Evolutionary conservation across 2,797 vertebrate genomes (phyloP), one percentile per base, ranked within the genome.

Genomic region (Epinephelus malabaricus): DNA sequence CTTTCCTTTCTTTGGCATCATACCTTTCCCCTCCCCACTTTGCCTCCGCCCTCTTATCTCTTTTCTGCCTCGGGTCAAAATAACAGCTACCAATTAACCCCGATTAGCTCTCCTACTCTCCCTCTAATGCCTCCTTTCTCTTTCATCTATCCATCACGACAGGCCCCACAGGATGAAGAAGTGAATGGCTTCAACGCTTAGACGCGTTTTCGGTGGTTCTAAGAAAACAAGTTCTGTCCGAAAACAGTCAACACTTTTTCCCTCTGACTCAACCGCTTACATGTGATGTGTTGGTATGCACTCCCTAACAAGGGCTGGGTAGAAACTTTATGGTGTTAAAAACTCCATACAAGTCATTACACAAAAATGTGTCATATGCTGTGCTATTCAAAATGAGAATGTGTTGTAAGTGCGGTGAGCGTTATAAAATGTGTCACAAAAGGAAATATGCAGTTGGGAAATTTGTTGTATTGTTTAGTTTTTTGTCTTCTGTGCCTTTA

Each of bases 41-140:
- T 62, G 62, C 64, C 76, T 80, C 73, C 68, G 51, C 77, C 6
- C 47, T 78, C 83, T 93, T 89, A 93, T 95, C 90, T 91, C 80
- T 84, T 86, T 83, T 86, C 75, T 43, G 92, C 94, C 92, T 81
- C 50, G 1, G 90, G 94, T 92, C 85, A 87, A 93, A 95, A 96
- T 93, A 95, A 93, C 92, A 94, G 91, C 84, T 81, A 84, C 67
- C 90, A 94, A 95, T 95, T 95, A 94, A 95, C 94, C 94, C 91
- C 43, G 89, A 95, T 96, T 95, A 95, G 92, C 85, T 79, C 74
- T 67, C 59, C 47, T 60, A 55, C 78, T 88, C 83, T 86, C 61
- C 45, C n/a, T 86, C 71, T 79, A 61, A 81, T 86, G 53, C 77
- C 64, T 45, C 60, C 67, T 88, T 84, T 83, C 47, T 59, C 61